These are phyloP conservation scores for Tetropium fuscum DNA, from an alignment of 2,888 invertebrate species.

Conservation along the genomic window DNA sequence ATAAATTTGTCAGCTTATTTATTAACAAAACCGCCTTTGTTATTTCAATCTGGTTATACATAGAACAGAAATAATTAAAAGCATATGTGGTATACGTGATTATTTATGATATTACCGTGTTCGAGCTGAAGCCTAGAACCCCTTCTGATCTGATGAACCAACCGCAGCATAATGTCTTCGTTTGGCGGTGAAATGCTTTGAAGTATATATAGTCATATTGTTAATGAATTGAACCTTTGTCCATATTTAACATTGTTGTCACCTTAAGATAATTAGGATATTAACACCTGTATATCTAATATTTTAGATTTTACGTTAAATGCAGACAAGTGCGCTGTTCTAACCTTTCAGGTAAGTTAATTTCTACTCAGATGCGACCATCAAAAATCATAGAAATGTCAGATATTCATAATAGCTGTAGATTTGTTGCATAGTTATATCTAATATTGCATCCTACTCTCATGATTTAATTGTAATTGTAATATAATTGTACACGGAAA, in stretches of 20 bases:
- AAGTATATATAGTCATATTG: slow-evolving; percentile 9
- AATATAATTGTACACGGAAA: too few species aligned
- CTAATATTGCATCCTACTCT: too few species aligned
- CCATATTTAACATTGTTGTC: slow-evolving; percentile 32
- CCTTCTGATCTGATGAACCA: slow-evolving; percentile 46
- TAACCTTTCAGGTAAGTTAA: too few species aligned
- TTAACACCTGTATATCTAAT: too few species aligned
- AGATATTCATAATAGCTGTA: too few species aligned
- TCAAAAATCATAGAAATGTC: too few species aligned
- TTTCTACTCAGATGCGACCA: too few species aligned
- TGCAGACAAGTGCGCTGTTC: too few species aligned
- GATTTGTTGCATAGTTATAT: too few species aligned
- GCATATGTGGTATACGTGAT: slow-evolving; percentile 49
- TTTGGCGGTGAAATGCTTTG: slow-evolving; percentile 41
- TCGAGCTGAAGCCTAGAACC: slow-evolving; percentile 50
- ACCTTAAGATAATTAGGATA: too few species aligned
- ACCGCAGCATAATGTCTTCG: slow-evolving; percentile 52
- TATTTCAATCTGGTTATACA: slow-evolving; percentile 35
- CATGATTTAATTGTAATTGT: too few species aligned
- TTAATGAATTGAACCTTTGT: slow-evolving; percentile 36
- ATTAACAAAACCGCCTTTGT: slow-evolving; percentile 35
- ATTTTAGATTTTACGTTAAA: too few species aligned
- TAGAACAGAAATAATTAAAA: slow-evolving; percentile 53
- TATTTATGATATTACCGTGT: slow-evolving; percentile 42
- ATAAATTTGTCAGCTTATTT: slow-evolving; percentile 30